Base-by-base conservation (phyloP, 2,113 vertebrate genomes). In the Alethe castanea region DNA sequence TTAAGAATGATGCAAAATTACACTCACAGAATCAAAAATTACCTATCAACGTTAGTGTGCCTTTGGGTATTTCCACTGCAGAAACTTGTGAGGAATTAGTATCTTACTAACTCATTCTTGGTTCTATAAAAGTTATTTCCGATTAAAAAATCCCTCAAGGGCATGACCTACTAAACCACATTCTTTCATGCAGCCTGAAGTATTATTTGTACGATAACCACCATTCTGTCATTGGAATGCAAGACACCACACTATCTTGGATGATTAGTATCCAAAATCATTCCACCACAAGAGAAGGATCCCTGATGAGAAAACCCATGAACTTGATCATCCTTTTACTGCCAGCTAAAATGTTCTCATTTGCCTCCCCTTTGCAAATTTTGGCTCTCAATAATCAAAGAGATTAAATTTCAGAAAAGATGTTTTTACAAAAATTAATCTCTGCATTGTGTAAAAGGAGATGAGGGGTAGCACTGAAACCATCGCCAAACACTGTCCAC, bases 191-290 rank as follows among this genome's bases (percentile, higher is more conserved):
- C 24, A 88, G 47, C 17, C 29, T 92, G 52, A 90, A 90, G 20
- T 77, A 60, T 81, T 86, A 88, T 70, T 79, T 88, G 29, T 73
- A 59, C 29, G 57, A 81, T 48, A 94, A 86, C 14, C 57, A 86
- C 15, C 54, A 78, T 88, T 79, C 65, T 88, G 71, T 81, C 56
- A 90, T 0, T 92, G 61, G 36, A 86, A 92, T 42, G 23, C 60
- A 70, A 70, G 59, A 31, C 26, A 74, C 31, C 11, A 48, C 13
- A 20, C 19, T 93, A 60, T 90, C 93, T 92, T 88, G 82, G 76
- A 67, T 45, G 25, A 81, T 95, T 83, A 53, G 19, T 71, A 81
- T 88, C 85, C 60, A 74, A 86, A 97, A 79, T 83, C 56, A 78
- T 86, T 92, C 0, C 0, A 74, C 56, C 67, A 56, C 71, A 88